Conservation (phyloP, 2,797 vertebrate species). For the Toxotes lorentzi region DNA sequence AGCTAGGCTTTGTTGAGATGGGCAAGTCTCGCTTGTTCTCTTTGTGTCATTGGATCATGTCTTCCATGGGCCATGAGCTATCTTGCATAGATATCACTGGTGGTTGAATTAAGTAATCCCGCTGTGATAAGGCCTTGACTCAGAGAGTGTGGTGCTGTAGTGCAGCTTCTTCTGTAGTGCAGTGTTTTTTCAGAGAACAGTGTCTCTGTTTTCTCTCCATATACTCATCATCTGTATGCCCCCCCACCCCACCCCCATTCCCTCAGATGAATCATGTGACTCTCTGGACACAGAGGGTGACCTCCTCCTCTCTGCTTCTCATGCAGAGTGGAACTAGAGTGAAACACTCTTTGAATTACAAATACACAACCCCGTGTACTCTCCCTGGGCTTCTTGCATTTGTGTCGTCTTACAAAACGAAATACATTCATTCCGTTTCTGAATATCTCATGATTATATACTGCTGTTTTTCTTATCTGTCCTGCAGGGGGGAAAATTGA, state of each 20-base stretch:
- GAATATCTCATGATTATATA: neutral
- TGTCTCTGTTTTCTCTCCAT: conserved; percentile 51
- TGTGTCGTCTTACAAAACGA: conserved; percentile 19
- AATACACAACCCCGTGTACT: conserved; percentile 32
- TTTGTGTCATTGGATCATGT: conserved; percentile 37
- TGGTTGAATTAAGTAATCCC: conserved; percentile 39
- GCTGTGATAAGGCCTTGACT: conserved; percentile 29
- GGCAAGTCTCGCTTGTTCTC: conserved; percentile 40
- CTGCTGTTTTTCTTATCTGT: neutral
- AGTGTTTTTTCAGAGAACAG: conserved; percentile 55
- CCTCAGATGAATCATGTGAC: conserved; percentile 70
- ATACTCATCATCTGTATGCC: conserved; percentile 29
- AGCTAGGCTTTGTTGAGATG: conserved; percentile 19
- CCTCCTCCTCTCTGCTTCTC: conserved; percentile 68
- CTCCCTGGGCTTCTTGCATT: conserved; percentile 29
- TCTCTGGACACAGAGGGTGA: conserved; percentile 68
- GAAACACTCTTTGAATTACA: conserved; percentile 68
- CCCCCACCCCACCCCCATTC: conserved; percentile 12
- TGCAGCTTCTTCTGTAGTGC: conserved; percentile 27
- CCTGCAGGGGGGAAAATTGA: neutral
- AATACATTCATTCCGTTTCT: conserved; percentile 3
- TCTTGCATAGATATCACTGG: conserved; percentile 32
- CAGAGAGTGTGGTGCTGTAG: conserved; percentile 12
- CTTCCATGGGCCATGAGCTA: conserved; percentile 30
- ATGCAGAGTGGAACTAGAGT: conserved; percentile 64